A percentile compares a stretch with the other conserved stretches of the same genome.
phyloP scores from a whole-genome alignment of 2,113 vertebrate genomes.

The Saimiri boliviensis region DNA sequence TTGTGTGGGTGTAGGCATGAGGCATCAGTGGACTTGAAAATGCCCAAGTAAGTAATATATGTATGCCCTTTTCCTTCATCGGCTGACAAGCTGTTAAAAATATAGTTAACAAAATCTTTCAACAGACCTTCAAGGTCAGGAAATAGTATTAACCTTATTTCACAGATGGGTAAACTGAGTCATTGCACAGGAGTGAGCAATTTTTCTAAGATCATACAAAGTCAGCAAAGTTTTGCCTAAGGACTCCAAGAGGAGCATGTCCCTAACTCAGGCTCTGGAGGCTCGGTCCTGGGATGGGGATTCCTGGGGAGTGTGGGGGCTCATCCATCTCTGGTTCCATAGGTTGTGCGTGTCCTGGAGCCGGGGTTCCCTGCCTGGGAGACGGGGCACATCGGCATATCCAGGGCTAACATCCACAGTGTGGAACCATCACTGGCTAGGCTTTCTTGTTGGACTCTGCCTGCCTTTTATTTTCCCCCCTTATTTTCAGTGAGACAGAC shows the following conservation, averaged over 20 bases:
- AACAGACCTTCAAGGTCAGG: neutral
- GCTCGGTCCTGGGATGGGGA: neutral
- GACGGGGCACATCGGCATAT: fast-evolving
- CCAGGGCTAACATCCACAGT: fast-evolving
- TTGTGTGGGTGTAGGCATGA: no score
- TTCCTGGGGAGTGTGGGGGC: fast-evolving
- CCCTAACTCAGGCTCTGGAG: fast-evolving
- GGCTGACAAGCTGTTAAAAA: no score
- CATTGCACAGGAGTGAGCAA: neutral
- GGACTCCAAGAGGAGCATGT: fast-evolving
- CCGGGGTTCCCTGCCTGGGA: neutral
- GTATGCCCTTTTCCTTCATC: no score
- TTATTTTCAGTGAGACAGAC: no score
- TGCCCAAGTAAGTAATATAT: neutral
- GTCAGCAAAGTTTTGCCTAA: neutral
- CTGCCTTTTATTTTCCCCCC: neutral
- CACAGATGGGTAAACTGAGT: conserved; percentile 70
- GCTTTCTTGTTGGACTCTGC: no score
- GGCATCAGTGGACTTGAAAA: neutral
- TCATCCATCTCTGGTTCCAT: neutral
- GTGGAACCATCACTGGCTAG: fast-evolving
- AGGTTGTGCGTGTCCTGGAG: fast-evolving
- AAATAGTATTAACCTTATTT: conserved; percentile 4
- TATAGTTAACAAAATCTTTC: neutral
- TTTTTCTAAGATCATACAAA: neutral